Conservation (phyloP, 2,113 vertebrate genomes). For the Odontesthes bonariensis region DNA sequence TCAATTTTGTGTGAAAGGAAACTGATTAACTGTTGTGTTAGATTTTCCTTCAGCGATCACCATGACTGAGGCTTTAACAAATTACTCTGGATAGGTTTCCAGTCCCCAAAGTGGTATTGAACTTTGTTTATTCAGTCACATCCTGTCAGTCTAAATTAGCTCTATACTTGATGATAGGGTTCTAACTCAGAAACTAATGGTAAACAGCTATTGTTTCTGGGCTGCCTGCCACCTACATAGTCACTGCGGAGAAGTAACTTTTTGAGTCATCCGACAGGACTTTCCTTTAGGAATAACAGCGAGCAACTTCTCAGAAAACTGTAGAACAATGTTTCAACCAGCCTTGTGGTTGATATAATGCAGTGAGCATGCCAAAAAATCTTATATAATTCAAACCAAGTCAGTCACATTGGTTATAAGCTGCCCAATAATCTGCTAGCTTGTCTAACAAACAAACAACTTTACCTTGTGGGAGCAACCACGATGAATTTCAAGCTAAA, state of each 20-base stretch:
- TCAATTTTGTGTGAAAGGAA: slow-evolving; percentile 57
- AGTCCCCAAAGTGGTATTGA: slow-evolving; percentile 57
- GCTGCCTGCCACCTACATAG: slow-evolving; percentile 31
- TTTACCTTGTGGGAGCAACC: slow-evolving; percentile 14
- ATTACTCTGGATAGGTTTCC: slow-evolving; percentile 52
- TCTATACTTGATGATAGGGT: slow-evolving; percentile 44
- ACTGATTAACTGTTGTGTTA: slow-evolving; percentile 49
- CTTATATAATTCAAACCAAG: slow-evolving; percentile 48
- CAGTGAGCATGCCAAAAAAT: slow-evolving; percentile 43
- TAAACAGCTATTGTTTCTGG: slow-evolving; percentile 59
- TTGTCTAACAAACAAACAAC: slow-evolving; percentile 54
- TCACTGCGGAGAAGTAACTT: slow-evolving; percentile 40
- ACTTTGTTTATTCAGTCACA: slow-evolving; percentile 65
- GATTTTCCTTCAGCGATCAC: slow-evolving; percentile 59
- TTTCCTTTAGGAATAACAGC: slow-evolving; percentile 41
- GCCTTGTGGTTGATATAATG: slow-evolving; percentile 30
- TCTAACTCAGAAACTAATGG: slow-evolving; percentile 52
- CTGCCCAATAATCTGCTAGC: slow-evolving; percentile 39
- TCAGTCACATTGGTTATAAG: slow-evolving; percentile 43
- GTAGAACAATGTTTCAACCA: slow-evolving; percentile 59
- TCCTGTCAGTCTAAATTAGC: slow-evolving; percentile 64
- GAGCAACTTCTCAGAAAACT: slow-evolving; percentile 59
- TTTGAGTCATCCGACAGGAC: slow-evolving; percentile 65
- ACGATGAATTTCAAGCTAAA: slow-evolving; percentile 12
- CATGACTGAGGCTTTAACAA: slow-evolving; percentile 61